These are phyloP conservation scores for Cricetomys ansorgei DNA, from an alignment of 2,113 vertebrate genomes.

Conservation along the genomic window DNA sequence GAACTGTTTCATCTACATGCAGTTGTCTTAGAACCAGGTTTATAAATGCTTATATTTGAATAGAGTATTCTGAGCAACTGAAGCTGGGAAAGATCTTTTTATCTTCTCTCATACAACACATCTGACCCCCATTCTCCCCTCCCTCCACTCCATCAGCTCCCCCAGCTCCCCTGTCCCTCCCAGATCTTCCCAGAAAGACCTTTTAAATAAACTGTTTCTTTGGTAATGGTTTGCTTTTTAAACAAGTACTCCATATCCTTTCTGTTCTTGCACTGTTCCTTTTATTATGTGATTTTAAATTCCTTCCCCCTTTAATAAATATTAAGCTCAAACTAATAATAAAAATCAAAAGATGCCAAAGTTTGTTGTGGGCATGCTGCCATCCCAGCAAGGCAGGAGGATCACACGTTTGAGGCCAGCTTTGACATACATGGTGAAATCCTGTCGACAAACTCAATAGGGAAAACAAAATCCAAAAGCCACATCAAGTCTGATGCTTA, in stretches of 20 bases:
- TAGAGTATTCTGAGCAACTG: slow-evolving; percentile 18
- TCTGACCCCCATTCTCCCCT: too few species aligned
- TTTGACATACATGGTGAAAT: neutral
- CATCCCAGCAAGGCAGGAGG: neutral
- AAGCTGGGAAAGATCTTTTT: slow-evolving; percentile 9
- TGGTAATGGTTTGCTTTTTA: neutral
- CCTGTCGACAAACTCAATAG: neutral
- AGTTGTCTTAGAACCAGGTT: neutral
- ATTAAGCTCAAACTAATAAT: neutral
- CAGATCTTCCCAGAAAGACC: too few species aligned
- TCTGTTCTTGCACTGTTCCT: neutral
- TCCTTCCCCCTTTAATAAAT: neutral
- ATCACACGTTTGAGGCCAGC: neutral
- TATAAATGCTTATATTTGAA: neutral
- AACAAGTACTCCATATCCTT: neutral
- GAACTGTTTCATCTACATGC: neutral
- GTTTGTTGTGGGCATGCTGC: too few species aligned
- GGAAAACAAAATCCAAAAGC: neutral
- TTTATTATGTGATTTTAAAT: slow-evolving; percentile 23
- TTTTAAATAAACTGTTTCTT: slow-evolving; percentile 24
- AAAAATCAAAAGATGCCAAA: neutral
- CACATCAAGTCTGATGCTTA: neutral
- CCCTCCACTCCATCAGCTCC: too few species aligned
- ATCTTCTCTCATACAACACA: too few species aligned
- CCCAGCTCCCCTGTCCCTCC: too few species aligned